phyloP scores from a whole-genome alignment of 2,888 invertebrate genomes.

The Ctena decussata region DNA sequence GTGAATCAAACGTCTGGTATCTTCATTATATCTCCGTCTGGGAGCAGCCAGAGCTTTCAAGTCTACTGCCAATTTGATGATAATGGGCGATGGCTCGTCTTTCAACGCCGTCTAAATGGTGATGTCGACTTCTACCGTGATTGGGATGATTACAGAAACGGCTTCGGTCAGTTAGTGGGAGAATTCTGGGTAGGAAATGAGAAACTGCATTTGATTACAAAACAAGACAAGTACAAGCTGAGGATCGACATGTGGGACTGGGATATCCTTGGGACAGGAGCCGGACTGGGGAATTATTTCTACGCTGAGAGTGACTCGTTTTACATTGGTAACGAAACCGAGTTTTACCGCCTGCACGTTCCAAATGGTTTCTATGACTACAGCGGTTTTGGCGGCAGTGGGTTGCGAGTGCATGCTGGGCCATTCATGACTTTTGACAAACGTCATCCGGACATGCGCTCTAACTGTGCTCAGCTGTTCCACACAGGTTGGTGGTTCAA shows the following conservation, averaged over 20 bases:
- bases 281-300: conserved; percentile 39
- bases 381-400: conserved; percentile 65
- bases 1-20: background rate
- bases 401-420: conserved; percentile 60
- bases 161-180: background rate
- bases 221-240: conserved; percentile 58
- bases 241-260: conserved; percentile 69
- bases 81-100: background rate
- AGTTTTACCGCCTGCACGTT: conserved; percentile 51
- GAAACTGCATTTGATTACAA: conserved; percentile 88
- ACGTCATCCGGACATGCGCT: conserved; percentile 34
- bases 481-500: conserved; percentile 69
- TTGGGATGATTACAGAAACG: conserved; percentile 2
- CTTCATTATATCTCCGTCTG: background rate
- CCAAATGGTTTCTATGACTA: conserved; percentile 64
- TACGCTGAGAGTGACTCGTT: conserved; percentile 60
- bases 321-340: conserved; percentile 46
- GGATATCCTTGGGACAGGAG: conserved; percentile 1
- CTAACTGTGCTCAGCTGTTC: conserved; percentile 62
- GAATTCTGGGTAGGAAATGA: conserved; percentile 7
- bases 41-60: background rate
- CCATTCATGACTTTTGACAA: conserved; percentile 64
- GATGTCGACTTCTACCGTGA: background rate
- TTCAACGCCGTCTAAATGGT: background rate
- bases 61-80: background rate